A percentile compares a stretch with the other conserved stretches of the same genome.
Conservation (phyloP, 2,888 invertebrate genomes). For the Scaptomyza parva region DNA sequence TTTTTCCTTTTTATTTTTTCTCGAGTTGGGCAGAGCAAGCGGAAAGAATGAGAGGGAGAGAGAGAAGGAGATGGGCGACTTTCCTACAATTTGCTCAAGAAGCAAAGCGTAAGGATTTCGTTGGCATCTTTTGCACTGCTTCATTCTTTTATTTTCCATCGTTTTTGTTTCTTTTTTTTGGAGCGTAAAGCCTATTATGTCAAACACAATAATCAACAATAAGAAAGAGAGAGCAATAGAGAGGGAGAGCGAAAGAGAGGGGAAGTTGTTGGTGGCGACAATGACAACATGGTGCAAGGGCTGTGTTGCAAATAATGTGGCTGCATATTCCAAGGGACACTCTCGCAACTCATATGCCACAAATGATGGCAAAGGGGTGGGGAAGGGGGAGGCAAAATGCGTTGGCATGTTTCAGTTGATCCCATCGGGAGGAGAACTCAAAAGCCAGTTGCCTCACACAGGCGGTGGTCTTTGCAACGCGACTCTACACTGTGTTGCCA, state of each 20-base stretch:
- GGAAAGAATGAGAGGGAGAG: constrained; percentile 43
- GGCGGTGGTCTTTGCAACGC: constrained; percentile 35
- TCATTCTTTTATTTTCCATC: constrained; percentile 19
- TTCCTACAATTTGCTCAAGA: constrained; percentile 77
- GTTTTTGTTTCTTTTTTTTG: constrained; percentile 54
- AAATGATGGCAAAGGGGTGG: too few relatives aligned
- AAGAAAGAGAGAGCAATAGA: constrained; percentile 19
- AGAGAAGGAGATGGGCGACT: constrained; percentile 42
- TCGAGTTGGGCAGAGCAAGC: constrained; percentile 34
- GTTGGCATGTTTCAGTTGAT: constrained; percentile 60
- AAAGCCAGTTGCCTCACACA: constrained; percentile 25
- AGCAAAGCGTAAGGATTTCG: constrained; percentile 67
- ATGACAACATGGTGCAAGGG: constrained; percentile 48
- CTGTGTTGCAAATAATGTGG: constrained; percentile 60
- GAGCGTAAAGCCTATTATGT: constrained; percentile 80
- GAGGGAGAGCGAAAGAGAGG: neutral
- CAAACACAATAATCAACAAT: constrained; percentile 80
- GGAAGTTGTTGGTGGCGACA: neutral
- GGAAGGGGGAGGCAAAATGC: constrained; percentile 38
- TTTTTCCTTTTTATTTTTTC: neutral
- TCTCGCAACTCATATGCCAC: constrained; percentile 35
- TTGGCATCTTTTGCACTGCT: constrained; percentile 26
- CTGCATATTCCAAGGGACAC: constrained; percentile 69
- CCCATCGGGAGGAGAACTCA: constrained; percentile 35
- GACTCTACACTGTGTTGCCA: constrained; percentile 23